phyloP scores from a whole-genome alignment of 2,113 vertebrate genomes.

The Psilopogon haemacephalus region DNA sequence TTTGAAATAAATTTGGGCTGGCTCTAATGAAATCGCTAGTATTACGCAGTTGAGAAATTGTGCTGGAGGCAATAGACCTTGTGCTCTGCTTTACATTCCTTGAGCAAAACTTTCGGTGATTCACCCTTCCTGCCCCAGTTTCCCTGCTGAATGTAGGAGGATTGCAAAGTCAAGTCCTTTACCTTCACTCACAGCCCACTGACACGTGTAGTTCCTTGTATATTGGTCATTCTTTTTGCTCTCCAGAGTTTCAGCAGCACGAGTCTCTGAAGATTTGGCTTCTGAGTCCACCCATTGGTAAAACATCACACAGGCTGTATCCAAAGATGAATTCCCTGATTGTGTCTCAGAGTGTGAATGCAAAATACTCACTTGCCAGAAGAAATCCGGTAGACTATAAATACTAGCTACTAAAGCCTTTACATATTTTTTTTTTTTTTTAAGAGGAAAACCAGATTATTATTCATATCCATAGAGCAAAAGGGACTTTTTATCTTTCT shows the following conservation, averaged over 20 bases:
- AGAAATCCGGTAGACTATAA: not conserved
- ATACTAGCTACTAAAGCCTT: not conserved
- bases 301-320: constrained; percentile 16
- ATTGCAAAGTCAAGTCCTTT: not conserved
- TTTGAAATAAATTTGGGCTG: not conserved
- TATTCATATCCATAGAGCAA: not conserved
- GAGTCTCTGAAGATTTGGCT: constrained; percentile 33
- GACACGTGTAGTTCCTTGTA: not conserved
- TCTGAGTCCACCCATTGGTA: constrained; percentile 8
- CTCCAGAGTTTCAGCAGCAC: constrained; percentile 17
- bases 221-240: not conserved
- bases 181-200: constrained; percentile 9
- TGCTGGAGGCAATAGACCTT: not conserved
- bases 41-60: not conserved
- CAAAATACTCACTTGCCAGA: constrained; percentile 20
- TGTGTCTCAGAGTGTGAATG: not conserved
- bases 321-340: constrained; percentile 6
- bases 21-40: not conserved
- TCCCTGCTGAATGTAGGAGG: not conserved
- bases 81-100: not conserved
- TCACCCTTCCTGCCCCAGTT: not conserved
- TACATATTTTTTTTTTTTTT: not conserved
- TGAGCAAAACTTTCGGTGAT: not conserved
- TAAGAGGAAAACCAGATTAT: not conserved
- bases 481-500: not conserved